A percentile compares a stretch with the other conserved stretches of the same genome.
Conservation (phyloP, 2,797 vertebrate genomes). For the Loris lydekkerianus region DNA sequence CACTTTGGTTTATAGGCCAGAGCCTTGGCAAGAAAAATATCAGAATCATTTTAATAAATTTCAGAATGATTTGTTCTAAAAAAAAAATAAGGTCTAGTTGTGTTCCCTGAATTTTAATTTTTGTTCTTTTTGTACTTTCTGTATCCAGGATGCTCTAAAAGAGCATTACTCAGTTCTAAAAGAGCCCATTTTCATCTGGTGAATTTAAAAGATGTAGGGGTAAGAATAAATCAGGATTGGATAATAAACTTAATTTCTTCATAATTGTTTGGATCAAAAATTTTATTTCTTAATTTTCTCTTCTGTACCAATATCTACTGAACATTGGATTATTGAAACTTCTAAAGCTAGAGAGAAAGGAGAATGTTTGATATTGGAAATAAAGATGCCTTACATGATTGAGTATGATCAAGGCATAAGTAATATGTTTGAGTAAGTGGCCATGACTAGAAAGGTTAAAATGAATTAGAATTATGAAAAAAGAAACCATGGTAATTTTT, state of each 20-base stretch:
- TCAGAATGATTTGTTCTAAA: constrained; percentile 29
- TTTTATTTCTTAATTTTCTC: background rate
- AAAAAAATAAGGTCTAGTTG: background rate
- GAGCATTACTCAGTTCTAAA: background rate
- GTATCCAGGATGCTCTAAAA: background rate
- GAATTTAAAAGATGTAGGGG: background rate
- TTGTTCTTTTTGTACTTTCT: background rate
- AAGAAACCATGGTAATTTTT: background rate
- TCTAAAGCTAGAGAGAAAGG: constrained; percentile 11
- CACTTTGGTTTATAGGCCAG: background rate
- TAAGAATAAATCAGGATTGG: background rate
- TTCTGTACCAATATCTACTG: background rate
- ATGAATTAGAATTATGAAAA: background rate
- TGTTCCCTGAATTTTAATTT: background rate
- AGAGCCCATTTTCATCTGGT: background rate
- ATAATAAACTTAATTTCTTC: background rate
- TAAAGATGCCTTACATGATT: background rate
- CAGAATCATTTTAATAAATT: background rate
- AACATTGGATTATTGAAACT: background rate
- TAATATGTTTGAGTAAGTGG: background rate
- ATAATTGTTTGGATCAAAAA: background rate
- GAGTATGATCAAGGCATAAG: background rate
- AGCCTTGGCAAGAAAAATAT: background rate
- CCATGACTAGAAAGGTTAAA: background rate
- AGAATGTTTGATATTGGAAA: background rate